Base-by-base conservation (phyloP, 2,113 vertebrate genomes). In the Monopterus albus region DNA sequence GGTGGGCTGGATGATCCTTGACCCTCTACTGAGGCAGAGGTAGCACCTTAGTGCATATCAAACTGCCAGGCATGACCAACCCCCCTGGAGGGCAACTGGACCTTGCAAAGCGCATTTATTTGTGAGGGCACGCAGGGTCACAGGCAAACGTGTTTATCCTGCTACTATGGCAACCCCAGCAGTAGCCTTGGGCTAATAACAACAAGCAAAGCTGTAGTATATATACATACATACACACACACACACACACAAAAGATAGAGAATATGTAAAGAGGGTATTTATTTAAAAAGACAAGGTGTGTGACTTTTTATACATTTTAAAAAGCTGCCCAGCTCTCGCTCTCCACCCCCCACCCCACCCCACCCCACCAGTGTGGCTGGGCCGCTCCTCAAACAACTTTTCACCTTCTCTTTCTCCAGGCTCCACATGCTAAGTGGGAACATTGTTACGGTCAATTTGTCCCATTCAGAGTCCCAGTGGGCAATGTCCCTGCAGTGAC, bases 391-490 rank as follows among this genome's bases (percentile, higher is more conserved):
- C 87, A 83, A 75, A 88, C 89, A 90, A 72, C 85, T 81, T 85
- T 87, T 88, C 82, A 88, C 90, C 89, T 86, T 89, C 84, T 82
- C 88, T 90, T 89, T 90, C 84, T 84, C 85, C 78, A 43, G 65
- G 79, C 87, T 82, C 84, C 85, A 90, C 88, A 91, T 90, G 87
- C 91, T 92, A 92, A 93, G 91, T 93, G 92, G 91, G 89, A 86
- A 93, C 92, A 93, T 88, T 89, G 90, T 93, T 91, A 88, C 83
- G 92, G 90, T 91, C 92, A 92, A 94, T 93, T 93, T 93, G 91
- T 91, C 88, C 91, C 86, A 91, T 94, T 93, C 92, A 93, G 80
- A 59, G 86, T 87, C 91, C 88, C 90, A 89, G 92, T 92, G 90
- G 91, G 90, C 88, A 88, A 86, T 61, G 88, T 79, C 90, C 88